Percentiles rank a stretch among this genome's conserved stretches.
phyloP scores from a whole-genome alignment of 2,797 vertebrate species.

The Macropus fuliginosus region DNA sequence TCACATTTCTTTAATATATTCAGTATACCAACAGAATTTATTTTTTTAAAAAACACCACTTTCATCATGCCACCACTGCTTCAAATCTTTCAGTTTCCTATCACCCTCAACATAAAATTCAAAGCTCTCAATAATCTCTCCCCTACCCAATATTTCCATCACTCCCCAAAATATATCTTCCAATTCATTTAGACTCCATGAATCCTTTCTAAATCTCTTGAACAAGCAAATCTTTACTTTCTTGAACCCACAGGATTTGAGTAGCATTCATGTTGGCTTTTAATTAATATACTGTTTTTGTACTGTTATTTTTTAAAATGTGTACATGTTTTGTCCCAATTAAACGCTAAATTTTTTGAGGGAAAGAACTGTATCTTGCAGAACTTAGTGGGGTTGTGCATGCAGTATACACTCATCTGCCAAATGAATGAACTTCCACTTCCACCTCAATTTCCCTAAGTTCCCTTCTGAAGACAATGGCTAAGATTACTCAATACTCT shows the following conservation, averaged over 20 bases:
- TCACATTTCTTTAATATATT: not conserved
- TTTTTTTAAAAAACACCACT: not conserved
- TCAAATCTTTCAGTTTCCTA: constrained; percentile 2
- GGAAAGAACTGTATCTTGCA: not conserved
- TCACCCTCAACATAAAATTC: not conserved
- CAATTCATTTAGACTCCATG: not conserved
- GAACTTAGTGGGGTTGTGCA: not conserved
- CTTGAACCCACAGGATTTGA: not conserved
- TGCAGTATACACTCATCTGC: not conserved
- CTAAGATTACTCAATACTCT: not conserved
- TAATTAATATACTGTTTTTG: not conserved
- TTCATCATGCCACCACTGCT: not conserved
- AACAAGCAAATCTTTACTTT: not conserved
- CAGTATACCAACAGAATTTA: not conserved
- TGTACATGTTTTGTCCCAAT: not conserved
- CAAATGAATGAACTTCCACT: not conserved
- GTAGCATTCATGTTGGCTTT: not conserved
- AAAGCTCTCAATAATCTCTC: constrained; percentile 36
- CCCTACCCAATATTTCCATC: not conserved
- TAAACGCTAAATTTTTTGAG: not conserved
- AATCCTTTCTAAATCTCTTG: not conserved
- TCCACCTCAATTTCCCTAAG: not conserved
- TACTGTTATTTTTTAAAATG: not conserved
- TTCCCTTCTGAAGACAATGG: not conserved
- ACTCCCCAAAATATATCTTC: not conserved